Evolutionary conservation across 2,113 vertebrate species (phyloP), one percentile per base, ranked within the genome.

Genomic region (Siniperca knerii): DNA sequence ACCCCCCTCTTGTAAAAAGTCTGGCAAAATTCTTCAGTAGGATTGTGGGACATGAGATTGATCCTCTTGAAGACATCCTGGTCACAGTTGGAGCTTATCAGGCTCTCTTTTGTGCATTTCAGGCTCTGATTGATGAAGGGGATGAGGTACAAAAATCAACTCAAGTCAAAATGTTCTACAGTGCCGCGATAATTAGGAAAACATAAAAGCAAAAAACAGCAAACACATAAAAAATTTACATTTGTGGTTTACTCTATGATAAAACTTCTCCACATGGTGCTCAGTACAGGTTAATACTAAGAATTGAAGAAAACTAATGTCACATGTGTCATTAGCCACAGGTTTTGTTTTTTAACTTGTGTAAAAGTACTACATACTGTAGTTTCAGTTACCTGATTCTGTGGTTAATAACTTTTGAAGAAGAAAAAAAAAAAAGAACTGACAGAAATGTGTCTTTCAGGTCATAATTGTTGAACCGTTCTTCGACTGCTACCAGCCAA

Each of bases 381-480:
- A 48, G 15, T 18, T 57, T 77, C n/a, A 29, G 4, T 2, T 52
- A 7, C 5, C 6, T 10, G 42, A 1, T 42, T 16, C 42, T 44
- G 4, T 44, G 40, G 33, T 33, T 55, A 44, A 8, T 44, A 25
- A 9, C 46, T 5, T 40, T 11, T 64, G 7, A 6, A 29, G 29
- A 35, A 25, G 25, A 55, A 35, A 2, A 4, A 37, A 4, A 37
- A 57, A 37, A 20, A 37, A 10, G 20, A 37, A 1, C 16, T 64
- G 42, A 74, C 4, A 40, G 0, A 33, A 13, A 18, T 85, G 67
- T 77, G 18, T 81, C 20, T 85, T 79, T 25, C 87, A 99, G 98
- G 98, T 99, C 65, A 97, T 99, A 88, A 96, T 99, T 82, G 93
- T 99, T 0, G 98, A 99, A 72, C 98, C 98, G 0, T 98, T 95